phyloP scores from a whole-genome alignment of 2,797 vertebrate species.

The Lateolabrax maculatus region DNA sequence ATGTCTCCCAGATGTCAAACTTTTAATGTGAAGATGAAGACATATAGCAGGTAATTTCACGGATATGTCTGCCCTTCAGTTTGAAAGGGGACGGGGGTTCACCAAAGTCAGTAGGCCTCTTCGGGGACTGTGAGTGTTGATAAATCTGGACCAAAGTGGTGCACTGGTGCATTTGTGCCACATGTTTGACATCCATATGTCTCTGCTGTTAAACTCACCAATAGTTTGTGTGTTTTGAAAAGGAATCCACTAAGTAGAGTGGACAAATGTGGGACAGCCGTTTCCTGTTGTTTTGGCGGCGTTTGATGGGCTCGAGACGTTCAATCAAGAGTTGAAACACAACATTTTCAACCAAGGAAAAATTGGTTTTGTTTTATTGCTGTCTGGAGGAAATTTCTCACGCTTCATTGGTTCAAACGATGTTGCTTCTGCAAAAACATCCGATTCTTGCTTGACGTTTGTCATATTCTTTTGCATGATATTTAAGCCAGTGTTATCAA shows the following conservation, averaged over 20 bases:
- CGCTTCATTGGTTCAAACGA: background rate
- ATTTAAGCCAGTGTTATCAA: background rate
- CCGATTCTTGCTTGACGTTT: background rate
- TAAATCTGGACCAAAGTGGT: no score
- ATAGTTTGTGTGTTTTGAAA: background rate
- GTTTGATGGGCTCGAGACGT: background rate
- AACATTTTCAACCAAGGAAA: slow-evolving; percentile 17
- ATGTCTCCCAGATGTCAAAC: no score
- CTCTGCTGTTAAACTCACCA: slow-evolving; percentile 16
- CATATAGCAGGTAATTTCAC: background rate
- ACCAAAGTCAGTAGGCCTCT: background rate
- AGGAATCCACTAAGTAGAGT: slow-evolving; percentile 3
- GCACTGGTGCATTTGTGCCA: no score
- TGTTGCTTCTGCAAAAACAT: slow-evolving; percentile 1
- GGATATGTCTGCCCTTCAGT: background rate
- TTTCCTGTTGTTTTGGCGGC: slow-evolving; percentile 21
- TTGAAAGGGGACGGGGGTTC: background rate
- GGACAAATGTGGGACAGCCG: slow-evolving; percentile 25
- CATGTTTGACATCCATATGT: background rate
- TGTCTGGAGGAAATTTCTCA: background rate
- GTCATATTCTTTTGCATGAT: background rate
- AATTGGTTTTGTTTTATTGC: slow-evolving; percentile 14
- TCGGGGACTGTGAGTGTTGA: background rate
- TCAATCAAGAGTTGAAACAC: slow-evolving; percentile 24
- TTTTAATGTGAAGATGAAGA: no score